A percentile compares a stretch with the other conserved stretches of the same genome.
These are phyloP conservation scores for Dipodomys merriami DNA, from an alignment of 2,113 vertebrate species.

Conservation along the genomic window DNA sequence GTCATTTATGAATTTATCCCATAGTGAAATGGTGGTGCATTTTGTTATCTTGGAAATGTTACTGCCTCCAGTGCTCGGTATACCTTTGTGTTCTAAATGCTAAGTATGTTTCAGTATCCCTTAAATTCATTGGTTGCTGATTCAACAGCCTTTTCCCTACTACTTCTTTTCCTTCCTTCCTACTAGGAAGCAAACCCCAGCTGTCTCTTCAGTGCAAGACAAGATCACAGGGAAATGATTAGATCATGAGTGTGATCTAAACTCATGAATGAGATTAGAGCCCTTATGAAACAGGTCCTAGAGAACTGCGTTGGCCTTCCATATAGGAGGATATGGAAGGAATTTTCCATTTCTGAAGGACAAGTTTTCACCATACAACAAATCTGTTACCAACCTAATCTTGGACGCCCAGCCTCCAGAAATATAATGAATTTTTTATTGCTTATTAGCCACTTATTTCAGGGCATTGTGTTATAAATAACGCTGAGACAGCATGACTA, in stretches of 20 bases:
- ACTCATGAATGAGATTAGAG: not conserved
- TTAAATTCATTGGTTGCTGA: not conserved
- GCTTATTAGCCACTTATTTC: not conserved
- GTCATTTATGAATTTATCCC: not conserved
- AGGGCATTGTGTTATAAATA: not conserved
- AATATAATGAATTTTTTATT: not conserved
- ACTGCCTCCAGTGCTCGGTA: not conserved
- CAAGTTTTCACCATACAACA: not conserved
- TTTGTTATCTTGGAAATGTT: not conserved
- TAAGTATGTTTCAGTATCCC: not conserved
- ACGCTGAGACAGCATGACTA: not conserved
- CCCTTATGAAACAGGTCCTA: not conserved
- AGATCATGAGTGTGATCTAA: too few relatives aligned
- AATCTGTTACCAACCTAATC: not conserved
- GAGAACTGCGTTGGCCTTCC: accelerated
- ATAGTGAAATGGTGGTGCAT: not conserved
- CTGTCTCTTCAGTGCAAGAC: not conserved
- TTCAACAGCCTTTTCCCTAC: too few relatives aligned
- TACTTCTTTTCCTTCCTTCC: too few relatives aligned
- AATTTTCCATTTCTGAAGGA: not conserved
- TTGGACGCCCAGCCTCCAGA: not conserved
- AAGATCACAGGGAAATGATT: not conserved
- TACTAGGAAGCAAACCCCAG: too few relatives aligned
- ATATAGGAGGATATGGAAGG: not conserved
- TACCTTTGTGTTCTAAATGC: not conserved